Conservation (phyloP, 2,888 invertebrate species). For the Cephus rjabovi region DNA sequence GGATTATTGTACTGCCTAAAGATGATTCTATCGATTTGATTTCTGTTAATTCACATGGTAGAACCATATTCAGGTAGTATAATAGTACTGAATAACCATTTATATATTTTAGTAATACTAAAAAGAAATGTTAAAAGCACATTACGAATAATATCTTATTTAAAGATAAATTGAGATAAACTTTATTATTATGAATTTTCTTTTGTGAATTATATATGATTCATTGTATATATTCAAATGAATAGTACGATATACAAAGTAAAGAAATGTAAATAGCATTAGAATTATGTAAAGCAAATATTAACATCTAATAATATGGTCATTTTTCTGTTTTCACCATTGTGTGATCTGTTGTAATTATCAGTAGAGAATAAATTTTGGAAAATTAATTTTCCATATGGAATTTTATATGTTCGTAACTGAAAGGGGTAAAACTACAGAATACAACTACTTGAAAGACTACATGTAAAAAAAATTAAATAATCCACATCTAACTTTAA, state of each 20-base stretch:
- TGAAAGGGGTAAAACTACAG: neutral
- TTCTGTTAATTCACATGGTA: no score
- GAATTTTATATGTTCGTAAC: neutral
- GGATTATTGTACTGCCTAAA: neutral
- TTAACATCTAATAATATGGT: no score
- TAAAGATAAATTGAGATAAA: slow-evolving; percentile 2
- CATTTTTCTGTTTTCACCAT: neutral
- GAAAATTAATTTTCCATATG: neutral
- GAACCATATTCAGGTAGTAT: no score
- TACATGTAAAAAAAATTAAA: no score
- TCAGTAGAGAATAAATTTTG: neutral
- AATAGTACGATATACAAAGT: neutral
- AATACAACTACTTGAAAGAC: no score
- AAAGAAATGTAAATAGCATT: neutral
- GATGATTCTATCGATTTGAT: neutral
- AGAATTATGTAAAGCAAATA: no score
- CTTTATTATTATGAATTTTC: no score
- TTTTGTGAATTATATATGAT: neutral
- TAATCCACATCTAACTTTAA: no score
- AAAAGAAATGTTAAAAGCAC: neutral
- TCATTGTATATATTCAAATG: neutral
- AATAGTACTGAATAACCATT: no score
- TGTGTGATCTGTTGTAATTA: neutral
- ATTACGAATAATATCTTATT: neutral
- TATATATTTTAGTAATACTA: no score